Conservation (phyloP, 2,797 vertebrate genomes). For the Apodemus agrarius region DNA sequence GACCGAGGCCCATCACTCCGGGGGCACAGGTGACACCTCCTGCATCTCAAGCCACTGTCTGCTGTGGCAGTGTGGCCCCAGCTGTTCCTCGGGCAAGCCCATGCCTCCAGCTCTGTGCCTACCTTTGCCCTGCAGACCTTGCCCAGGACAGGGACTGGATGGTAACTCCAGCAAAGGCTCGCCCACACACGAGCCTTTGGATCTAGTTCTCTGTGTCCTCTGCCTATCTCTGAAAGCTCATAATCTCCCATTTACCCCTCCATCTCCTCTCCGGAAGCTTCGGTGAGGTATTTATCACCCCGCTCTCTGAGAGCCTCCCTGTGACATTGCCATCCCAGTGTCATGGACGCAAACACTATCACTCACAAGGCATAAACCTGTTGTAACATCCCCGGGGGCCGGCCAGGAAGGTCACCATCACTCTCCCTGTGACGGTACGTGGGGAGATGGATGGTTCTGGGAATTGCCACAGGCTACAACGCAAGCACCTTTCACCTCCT, state of each 20-base stretch:
- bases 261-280: slow-evolving; percentile 26
- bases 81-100: neutral
- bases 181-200: neutral
- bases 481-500: slow-evolving; percentile 70
- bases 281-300: neutral
- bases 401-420: neutral
- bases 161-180: neutral
- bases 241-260: neutral
- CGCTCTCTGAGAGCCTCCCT: neutral
- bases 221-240: neutral
- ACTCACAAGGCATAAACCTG: slow-evolving; percentile 50
- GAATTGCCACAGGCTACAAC: neutral
- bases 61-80: accelerated
- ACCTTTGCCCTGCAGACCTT: neutral
- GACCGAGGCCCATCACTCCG: neutral
- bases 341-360: neutral
- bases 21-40: neutral
- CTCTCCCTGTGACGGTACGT: neutral
- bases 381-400: slow-evolving; percentile 11
- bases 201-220: neutral
- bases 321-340: neutral
- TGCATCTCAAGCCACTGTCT: accelerated
- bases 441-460: slow-evolving; percentile 49
- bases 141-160: neutral
- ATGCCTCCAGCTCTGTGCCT: neutral